These are phyloP conservation scores for Uropsilus gracilis DNA, from an alignment of 2,113 vertebrate species.

Conservation along the genomic window DNA sequence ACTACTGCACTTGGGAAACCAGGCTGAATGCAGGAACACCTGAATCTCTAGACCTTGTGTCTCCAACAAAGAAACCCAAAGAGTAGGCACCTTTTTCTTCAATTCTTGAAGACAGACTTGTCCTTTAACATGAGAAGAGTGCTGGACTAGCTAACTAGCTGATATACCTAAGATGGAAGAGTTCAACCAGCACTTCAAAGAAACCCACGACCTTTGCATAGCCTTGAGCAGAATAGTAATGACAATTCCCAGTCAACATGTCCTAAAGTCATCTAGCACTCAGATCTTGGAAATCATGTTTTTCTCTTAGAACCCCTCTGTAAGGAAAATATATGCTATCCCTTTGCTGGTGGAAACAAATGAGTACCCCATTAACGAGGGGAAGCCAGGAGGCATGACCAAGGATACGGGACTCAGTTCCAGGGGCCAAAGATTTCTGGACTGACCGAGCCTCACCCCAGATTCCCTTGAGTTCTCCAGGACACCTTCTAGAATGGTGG, in stretches of 20 bases:
- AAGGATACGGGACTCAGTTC: not conserved
- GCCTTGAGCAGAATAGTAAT: not conserved
- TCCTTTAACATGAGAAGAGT: not conserved
- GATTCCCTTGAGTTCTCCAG: not conserved
- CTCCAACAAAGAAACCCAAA: accelerated
- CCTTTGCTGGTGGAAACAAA: not conserved
- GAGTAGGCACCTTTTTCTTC: not conserved
- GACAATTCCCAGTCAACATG: not conserved
- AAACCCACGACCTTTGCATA: not conserved
- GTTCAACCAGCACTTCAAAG: not conserved
- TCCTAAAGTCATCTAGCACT: not conserved
- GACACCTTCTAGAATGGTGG: not conserved
- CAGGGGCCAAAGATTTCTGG: no score
- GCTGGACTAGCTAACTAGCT: not conserved
- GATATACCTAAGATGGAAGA: not conserved
- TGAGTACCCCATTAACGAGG: not conserved
- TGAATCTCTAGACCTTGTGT: not conserved
- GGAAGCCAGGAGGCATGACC: not conserved
- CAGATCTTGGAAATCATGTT: not conserved
- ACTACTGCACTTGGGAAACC: no score
- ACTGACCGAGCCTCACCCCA: not conserved
- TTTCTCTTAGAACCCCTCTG: not conserved
- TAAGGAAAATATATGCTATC: not conserved
- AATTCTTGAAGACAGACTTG: not conserved
- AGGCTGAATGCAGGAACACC: not conserved